Evolutionary conservation across 2,797 vertebrate genomes (phyloP), one percentile per base, ranked within the genome.

Genomic region (Gadopsis marmoratus): DNA sequence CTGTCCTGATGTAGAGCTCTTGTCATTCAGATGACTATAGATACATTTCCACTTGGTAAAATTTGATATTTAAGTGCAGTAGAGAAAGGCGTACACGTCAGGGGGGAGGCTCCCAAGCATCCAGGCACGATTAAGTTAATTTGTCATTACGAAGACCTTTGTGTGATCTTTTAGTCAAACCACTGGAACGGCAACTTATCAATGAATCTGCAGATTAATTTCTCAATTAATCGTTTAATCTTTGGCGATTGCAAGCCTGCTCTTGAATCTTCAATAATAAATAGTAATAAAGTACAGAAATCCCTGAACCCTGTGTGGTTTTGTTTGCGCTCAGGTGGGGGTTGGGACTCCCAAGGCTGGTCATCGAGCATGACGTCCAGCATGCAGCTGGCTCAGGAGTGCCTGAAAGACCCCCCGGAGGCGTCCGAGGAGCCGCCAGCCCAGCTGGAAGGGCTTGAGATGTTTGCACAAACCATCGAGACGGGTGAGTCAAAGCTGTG

Each of bases 401-500:
- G 97, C 93, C 94, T 98, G 73, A 97, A 97, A 85, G 97, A 97
- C 37, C 96, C 96, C 73, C 94, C 95, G 0, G 96, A 97, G 53
- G 95, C 96, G 13, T 96, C 96, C 0, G 96, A 96, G 21, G 97
- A 98, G 81, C 95, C 96, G 0, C 96, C 97, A 0, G 97, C 97
- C 78, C 97, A 96, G 1, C 92, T 98, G 73, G 97, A 98, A 86
- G 97, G 97, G 16, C 94, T 98, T 37, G 97, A 98, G 93, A 97
- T 98, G 96, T 98, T 98, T 87, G 97, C 97, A 88, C 97, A 98
- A 89, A 98, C 97, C 83, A 97, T 98, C 26, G 97, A 98, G 93
- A 98, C 97, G 0, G 97, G 97, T 98, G 79, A 91, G 94, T 71
- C 17, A 51, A 77, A 78, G 41, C 35, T 70, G 17, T 68, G 33